Conservation (phyloP, 2,113 vertebrate species). For the Chinchilla lanigera region DNA sequence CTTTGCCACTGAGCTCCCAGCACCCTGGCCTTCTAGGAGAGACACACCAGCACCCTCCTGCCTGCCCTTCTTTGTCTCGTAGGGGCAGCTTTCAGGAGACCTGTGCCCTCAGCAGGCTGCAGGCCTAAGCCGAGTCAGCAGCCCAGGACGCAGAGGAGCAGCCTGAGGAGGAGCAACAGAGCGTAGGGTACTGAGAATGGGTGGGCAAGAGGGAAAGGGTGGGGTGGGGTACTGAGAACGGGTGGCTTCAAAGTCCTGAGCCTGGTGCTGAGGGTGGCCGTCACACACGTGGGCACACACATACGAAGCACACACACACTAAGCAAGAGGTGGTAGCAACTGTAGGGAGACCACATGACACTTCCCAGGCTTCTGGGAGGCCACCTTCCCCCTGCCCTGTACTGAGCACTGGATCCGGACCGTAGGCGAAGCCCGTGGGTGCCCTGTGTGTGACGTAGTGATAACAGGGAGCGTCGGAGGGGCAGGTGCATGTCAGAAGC, state of each 20-base stretch:
- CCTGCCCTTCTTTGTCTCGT: background rate
- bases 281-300: background rate
- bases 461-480: no score
- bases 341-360: background rate
- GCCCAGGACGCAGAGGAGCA: background rate
- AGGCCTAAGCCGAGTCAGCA: background rate
- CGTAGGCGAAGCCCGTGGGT: background rate
- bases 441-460: background rate
- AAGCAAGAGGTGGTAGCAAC: background rate
- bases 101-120: no score
- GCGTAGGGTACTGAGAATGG: background rate
- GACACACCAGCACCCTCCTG: background rate
- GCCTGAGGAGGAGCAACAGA: background rate
- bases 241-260: background rate
- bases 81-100: background rate
- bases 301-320: background rate
- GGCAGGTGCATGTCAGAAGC: background rate
- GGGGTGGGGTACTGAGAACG: background rate
- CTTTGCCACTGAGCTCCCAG: background rate
- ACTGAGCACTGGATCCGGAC: no score
- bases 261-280: no score
- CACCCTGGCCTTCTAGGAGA: accelerated
- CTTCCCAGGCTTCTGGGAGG: background rate
- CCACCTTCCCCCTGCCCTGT: no score
- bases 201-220: background rate